These are phyloP conservation scores for Pangasius krempfi DNA, from an alignment of 2,797 vertebrate species.

Conservation along the genomic window DNA sequence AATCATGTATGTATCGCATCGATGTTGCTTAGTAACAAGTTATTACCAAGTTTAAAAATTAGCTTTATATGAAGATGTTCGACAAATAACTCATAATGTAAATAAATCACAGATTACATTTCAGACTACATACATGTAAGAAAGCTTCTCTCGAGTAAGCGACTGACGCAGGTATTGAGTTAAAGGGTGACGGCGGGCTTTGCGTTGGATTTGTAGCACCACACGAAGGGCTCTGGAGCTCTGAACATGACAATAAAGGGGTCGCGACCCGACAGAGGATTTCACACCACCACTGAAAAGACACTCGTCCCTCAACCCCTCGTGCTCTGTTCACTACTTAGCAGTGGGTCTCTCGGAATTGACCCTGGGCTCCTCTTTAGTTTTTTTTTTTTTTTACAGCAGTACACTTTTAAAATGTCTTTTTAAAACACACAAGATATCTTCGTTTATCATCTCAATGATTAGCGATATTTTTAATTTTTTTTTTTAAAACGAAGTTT, in stretches of 20 bases:
- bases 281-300: slow-evolving; percentile 34
- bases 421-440: not conserved
- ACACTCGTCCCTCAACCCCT: slow-evolving; percentile 16
- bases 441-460: not conserved
- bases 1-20: not conserved
- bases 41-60: not conserved
- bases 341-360: not conserved
- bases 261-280: slow-evolving; percentile 72
- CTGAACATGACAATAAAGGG: slow-evolving; percentile 81
- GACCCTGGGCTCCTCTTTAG: not conserved
- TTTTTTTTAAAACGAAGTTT: no score
- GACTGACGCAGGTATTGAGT: slow-evolving; percentile 26
- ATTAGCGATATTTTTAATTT: no score
- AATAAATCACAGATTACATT: not conserved
- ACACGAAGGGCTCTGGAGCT: slow-evolving; percentile 68
- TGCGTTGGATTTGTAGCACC: slow-evolving; percentile 42
- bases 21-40: not conserved
- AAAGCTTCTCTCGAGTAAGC: not conserved
- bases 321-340: not conserved
- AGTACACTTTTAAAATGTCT: not conserved
- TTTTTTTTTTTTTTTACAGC: not conserved
- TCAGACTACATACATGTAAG: not conserved
- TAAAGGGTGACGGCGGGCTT: slow-evolving; percentile 32
- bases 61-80: not conserved
- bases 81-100: not conserved